A percentile compares a stretch with the other conserved stretches of the same genome.
Conservation (phyloP, 2,797 vertebrate species). For the Xyrichtys novacula region DNA sequence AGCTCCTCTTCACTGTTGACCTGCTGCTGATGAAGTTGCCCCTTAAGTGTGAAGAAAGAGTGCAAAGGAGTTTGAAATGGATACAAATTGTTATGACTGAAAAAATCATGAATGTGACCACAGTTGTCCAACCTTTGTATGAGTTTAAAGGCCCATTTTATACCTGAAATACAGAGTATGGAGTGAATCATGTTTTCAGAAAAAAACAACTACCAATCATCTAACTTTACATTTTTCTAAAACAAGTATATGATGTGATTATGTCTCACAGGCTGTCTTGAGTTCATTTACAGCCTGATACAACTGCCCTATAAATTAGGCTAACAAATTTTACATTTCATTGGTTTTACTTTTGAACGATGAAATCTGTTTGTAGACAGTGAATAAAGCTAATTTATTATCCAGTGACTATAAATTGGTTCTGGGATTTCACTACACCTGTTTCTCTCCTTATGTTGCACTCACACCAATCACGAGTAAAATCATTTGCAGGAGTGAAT, state of each 20-base stretch:
- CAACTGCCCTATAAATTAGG: no score
- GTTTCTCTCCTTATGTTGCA: background rate
- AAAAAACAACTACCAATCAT: background rate
- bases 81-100: background rate
- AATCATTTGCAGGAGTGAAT: no score
- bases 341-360: no score
- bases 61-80: background rate
- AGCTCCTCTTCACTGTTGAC: conserved; percentile 37
- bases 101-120: background rate
- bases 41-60: conserved; percentile 14
- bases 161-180: background rate
- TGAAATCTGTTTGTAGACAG: no score
- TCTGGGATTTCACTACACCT: no score
- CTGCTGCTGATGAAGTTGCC: conserved; percentile 14
- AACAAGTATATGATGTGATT: background rate
- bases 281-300: no score
- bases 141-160: background rate
- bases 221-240: background rate
- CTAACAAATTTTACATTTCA: no score
- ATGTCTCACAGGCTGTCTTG: background rate
- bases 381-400: no score
- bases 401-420: no score
- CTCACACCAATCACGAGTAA: no score
- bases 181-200: background rate
- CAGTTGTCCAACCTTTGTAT: background rate